Evolutionary conservation across 2,113 vertebrate genomes (phyloP).

Genomic region (Pomatorhinus ruficollis): DNA sequence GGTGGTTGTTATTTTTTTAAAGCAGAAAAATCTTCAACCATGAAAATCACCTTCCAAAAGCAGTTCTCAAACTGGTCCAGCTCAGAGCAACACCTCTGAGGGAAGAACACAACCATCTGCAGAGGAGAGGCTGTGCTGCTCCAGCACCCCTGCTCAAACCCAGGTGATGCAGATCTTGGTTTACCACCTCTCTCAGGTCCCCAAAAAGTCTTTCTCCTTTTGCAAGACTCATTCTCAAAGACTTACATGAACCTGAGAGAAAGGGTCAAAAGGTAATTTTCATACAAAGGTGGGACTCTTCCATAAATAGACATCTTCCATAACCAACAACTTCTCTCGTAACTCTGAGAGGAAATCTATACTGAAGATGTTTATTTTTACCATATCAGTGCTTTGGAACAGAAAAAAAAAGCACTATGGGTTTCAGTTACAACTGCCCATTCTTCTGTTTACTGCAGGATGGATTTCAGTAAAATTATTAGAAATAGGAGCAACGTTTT

Average conservation of each 20-base stretch:
- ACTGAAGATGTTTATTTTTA: not conserved
- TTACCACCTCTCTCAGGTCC: not conserved
- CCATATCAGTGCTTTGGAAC: not conserved
- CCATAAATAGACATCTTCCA: not conserved
- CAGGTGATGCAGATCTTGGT: not conserved
- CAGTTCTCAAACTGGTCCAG: not conserved
- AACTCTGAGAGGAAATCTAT: not conserved
- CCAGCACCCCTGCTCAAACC: not conserved
- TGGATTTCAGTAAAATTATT: not conserved
- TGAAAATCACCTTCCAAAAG: not conserved
- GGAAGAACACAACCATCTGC: not conserved
- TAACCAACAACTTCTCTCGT: not conserved
- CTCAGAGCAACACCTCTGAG: not conserved
- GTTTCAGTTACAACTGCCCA: not conserved
- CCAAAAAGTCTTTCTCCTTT: not conserved
- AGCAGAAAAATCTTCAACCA: not conserved
- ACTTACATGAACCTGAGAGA: not conserved
- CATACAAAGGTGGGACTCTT: not conserved
- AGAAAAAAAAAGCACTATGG: not conserved
- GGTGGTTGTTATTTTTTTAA: not conserved
- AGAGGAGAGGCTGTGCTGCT: not conserved
- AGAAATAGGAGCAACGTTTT: not conserved
- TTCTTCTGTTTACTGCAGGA: not conserved
- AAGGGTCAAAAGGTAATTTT: not conserved
- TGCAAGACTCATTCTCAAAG: not conserved